Base-by-base conservation (phyloP, 1,140 invertebrate species). In the Spodoptera litura region DNA sequence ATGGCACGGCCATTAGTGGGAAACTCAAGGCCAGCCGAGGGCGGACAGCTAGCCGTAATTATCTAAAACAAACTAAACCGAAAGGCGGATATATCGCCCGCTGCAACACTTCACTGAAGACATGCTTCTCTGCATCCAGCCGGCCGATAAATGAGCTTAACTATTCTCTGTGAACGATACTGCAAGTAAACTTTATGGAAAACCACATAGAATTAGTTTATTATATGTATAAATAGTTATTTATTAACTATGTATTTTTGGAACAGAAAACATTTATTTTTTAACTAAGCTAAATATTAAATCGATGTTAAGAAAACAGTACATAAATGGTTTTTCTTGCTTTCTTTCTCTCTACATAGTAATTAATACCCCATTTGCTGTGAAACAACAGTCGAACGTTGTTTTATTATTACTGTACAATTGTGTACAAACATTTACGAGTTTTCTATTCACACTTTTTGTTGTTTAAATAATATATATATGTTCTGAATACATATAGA, bases 31-130 rank as follows among this genome's bases (percentile, higher is more conserved):
- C 83, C 87, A 78, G 81, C 78, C 62, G 81, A 83, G 83, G 85
- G 87, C 81, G 88, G 89, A 90, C 86, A 85, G 85, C 83, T 81
- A 77, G 79, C 70, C 76, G 87, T 87, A 91, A 91, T 90, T 90
- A 90, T 90, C 87, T 87, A 89, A 91, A 89, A 89, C 86, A 88
- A 87, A 87, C 84, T 81, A 49, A 78, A 78, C 72, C 82, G 75
- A 81, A 78, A 78, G 66, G 78, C 83, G 81, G 82, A 84, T 82
- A 82, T 78, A 79, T 78, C 59, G 72, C 49, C 73, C 61, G 62
- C 76, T 56, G 75, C 77, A 77, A 79, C 53, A 53, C 72, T 74
- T 55, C 27, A 44, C 58, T 25, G 25, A n/a, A 66, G 35, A 68
- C 74, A 25, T 53, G 52, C 53, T 58, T 68, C 70, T 72, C 52